Evolutionary conservation across 1,140 invertebrate genomes (phyloP).

Genomic region (Aphaenogaster rudis): DNA sequence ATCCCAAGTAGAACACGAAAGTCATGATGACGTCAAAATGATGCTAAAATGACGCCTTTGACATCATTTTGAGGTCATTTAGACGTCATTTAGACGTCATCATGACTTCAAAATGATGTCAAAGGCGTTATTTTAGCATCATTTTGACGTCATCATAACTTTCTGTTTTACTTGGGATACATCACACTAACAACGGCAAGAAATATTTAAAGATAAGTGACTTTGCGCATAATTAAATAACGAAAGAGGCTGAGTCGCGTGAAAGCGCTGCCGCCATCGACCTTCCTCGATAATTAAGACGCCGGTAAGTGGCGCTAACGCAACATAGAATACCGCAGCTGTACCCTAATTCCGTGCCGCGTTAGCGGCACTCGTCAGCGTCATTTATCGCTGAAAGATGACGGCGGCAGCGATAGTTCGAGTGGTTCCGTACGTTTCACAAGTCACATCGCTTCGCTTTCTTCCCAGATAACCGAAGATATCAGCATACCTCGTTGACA

Average conservation of each 20-base stretch:
- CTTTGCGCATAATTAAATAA: constrained; percentile 13
- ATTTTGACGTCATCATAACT: too few relatives aligned
- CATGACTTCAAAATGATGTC: too few relatives aligned
- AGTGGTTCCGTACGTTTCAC: constrained; percentile 3
- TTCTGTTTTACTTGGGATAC: too few relatives aligned
- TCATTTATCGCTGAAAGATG: constrained; percentile 20
- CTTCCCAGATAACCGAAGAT: not conserved
- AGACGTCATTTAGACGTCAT: too few relatives aligned
- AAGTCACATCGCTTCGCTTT: constrained; percentile 6
- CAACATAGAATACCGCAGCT: constrained; percentile 41
- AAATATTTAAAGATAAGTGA: not conserved
- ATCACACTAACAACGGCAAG: too few relatives aligned
- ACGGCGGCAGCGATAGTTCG: not conserved
- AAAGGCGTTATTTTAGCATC: too few relatives aligned
- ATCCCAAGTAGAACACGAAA: too few relatives aligned
- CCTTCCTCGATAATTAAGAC: constrained; percentile 51
- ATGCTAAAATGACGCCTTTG: too few relatives aligned
- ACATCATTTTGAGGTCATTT: too few relatives aligned
- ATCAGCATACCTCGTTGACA: not conserved
- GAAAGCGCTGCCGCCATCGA: not conserved
- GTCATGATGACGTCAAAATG: too few relatives aligned
- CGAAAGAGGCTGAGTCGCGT: not conserved
- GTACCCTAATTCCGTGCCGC: constrained; percentile 38
- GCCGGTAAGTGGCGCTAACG: constrained; percentile 46
- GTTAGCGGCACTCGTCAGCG: constrained; percentile 33